These are phyloP conservation scores for Excalfactoria chinensis DNA, from an alignment of 2,113 vertebrate genomes.

Conservation along the genomic window DNA sequence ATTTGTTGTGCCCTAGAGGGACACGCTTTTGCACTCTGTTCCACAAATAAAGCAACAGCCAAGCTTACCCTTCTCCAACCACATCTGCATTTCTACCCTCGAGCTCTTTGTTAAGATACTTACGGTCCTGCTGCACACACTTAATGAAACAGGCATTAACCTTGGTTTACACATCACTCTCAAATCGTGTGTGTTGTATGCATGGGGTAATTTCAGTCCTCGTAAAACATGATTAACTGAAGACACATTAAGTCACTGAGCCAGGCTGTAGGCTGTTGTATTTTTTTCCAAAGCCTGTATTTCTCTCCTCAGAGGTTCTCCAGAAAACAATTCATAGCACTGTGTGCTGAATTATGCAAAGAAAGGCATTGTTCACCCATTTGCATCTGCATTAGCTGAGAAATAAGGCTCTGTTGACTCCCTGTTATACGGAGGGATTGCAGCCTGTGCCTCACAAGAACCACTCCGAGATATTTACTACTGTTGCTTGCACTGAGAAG, in stretches of 20 bases:
- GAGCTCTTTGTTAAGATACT: neutral
- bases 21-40: neutral
- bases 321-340: neutral
- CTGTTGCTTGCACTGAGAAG: neutral
- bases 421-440: neutral
- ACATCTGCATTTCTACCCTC: neutral
- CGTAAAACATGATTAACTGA: neutral
- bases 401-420: neutral
- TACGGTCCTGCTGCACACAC: accelerated
- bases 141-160: neutral
- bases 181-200: neutral
- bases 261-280: neutral
- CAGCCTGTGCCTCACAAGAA: neutral
- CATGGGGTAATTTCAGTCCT: neutral
- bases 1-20: neutral
- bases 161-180: neutral
- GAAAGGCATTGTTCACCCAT: constrained; percentile 1
- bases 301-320: neutral
- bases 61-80: neutral
- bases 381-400: neutral
- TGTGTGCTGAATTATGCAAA: neutral
- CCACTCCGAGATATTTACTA: neutral
- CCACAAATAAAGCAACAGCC: neutral
- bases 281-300: neutral
- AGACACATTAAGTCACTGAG: neutral